Evolutionary conservation across 2,888 invertebrate species (phyloP).

Genomic region (Drosophila basisetae): DNA sequence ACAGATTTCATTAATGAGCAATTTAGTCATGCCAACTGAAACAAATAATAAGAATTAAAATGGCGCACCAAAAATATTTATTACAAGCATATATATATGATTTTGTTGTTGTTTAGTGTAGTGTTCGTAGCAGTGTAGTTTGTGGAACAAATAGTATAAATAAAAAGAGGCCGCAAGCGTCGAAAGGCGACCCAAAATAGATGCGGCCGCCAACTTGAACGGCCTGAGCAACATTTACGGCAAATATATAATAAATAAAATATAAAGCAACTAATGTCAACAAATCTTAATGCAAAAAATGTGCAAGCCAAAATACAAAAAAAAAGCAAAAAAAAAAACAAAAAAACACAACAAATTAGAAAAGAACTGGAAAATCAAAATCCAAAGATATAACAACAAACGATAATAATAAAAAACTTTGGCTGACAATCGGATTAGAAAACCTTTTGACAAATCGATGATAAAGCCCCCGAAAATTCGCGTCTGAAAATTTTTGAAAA

Average conservation of each 20-base stretch:
- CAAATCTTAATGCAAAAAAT: constrained; percentile 22
- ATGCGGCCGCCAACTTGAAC: constrained; percentile 71
- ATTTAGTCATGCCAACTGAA: constrained; percentile 46
- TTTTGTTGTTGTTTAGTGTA: background rate
- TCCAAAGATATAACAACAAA: constrained; percentile 8
- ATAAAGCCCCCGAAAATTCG: constrained; percentile 51
- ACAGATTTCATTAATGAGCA: constrained; percentile 53
- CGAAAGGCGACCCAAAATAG: constrained; percentile 60
- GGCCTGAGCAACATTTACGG: constrained; percentile 75
- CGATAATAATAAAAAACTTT: constrained; percentile 15
- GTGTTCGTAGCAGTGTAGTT: background rate
- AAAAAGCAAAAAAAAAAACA: background rate
- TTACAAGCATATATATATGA: constrained; percentile 35
- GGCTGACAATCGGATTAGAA: constrained; percentile 66
- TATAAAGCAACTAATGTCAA: constrained; percentile 55
- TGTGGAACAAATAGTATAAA: constrained; percentile 31
- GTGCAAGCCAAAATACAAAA: background rate
- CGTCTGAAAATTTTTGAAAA: background rate
- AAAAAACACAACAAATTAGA: background rate
- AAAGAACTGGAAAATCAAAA: background rate
- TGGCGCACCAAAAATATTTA: constrained; percentile 41
- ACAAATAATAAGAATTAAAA: constrained; percentile 45
- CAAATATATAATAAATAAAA: constrained; percentile 23
- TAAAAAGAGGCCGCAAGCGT: constrained; percentile 38
- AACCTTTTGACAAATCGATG: constrained; percentile 75